Conservation (phyloP, 2,888 invertebrate genomes). For the Caenorhabditis macrosperma region DNA sequence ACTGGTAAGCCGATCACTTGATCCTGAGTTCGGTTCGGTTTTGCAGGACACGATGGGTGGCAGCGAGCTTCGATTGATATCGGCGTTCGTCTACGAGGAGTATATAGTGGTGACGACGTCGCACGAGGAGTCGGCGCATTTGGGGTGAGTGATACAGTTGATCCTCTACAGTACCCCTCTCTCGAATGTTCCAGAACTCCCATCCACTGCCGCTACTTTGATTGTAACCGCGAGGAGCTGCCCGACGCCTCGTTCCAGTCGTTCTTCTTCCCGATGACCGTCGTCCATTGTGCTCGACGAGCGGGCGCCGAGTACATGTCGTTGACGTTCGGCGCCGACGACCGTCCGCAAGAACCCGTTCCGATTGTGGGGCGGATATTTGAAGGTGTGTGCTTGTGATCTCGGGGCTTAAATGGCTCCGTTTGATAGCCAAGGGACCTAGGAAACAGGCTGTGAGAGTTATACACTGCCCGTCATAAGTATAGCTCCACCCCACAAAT, state of each 20-base stretch:
- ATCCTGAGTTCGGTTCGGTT: neutral
- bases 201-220: neutral
- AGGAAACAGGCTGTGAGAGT: too few species aligned
- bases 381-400: neutral
- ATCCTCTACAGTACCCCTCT: too few species aligned
- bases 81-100: neutral
- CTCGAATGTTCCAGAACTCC: neutral
- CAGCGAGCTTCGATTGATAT: neutral
- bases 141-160: too few species aligned
- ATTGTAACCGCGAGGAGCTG: neutral
- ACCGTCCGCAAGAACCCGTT: neutral
- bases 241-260: neutral
- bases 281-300: neutral
- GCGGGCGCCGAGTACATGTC: slow-evolving; percentile 1
- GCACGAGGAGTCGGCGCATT: neutral
- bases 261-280: neutral
- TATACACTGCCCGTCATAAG: too few species aligned
- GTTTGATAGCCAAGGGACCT: too few species aligned
- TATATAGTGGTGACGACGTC: neutral
- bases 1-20: neutral
- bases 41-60: neutral
- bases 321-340: neutral
- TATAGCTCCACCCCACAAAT: too few species aligned
- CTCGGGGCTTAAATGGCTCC: too few species aligned
- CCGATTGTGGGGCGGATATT: neutral